Evolutionary conservation across 1,140 invertebrate species (phyloP), one percentile per base, ranked within the genome.

Genomic region (Sitobion miscanthi): DNA sequence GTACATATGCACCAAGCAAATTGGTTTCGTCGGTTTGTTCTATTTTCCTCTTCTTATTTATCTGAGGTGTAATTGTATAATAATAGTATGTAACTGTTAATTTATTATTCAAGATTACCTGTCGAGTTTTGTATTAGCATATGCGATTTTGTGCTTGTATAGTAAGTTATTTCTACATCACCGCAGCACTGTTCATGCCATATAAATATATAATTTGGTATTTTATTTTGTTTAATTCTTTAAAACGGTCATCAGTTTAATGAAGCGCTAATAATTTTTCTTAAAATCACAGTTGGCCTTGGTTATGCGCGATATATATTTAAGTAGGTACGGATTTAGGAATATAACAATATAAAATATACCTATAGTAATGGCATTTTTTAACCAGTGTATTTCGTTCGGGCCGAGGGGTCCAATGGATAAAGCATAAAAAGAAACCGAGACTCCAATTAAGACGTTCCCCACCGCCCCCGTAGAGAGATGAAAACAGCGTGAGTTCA

Each of bases 391-490:
- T 52, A 42, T 35, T 54, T 54, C n/a, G 47, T 52, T 52, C 87
- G 6, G 49, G 17, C n/a, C 87, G n/a, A 21, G 87, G 45, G 88
- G 35, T 38, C 35, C 21, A 38, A 57, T n/a, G 25, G 20, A 52
- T 8, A 21, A 17, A 42, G 21, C 7, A 91, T 35, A 91, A 47
- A 45, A 77, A 69, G 42, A 91, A 91, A 83, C 47, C 7, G 21
- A n/a, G 47, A 38, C 7, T 35, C 69, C 90, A 91, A 91, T 91
- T 91, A 91, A 82, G 90, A 91, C 45, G 57, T 49, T 69, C 57
- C 42, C 90, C 38, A 0, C 57, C 57, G 49, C 87, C 87, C 42
- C 87, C 87, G 49, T 54, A 54, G 38, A 89, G 30, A 57, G 49
- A 42, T 0, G 30, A 52, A 52, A 92, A 49, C 91, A 92, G 91